Conservation (phyloP, 1,140 invertebrate species). For the Bombus waltoni region DNA sequence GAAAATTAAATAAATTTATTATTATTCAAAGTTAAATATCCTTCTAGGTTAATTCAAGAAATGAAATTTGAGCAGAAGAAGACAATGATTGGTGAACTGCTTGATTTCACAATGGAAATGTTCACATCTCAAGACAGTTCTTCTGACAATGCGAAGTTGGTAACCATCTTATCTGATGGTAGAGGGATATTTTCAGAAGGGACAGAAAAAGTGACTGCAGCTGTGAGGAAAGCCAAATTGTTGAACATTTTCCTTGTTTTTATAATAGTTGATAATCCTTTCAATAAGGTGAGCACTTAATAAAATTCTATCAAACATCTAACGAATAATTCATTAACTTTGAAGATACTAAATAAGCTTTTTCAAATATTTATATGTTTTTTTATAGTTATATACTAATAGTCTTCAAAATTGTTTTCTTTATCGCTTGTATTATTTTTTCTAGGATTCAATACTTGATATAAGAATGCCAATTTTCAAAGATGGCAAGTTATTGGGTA, state of each 20-base stretch:
- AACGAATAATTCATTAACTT: no score
- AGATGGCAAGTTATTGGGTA: constrained; percentile 84
- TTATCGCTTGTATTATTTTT: constrained; percentile 63
- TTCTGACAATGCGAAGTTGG: constrained; percentile 91
- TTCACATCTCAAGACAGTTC: constrained; percentile 84
- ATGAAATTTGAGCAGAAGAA: constrained; percentile 92
- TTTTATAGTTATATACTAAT: background rate
- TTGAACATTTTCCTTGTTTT: constrained; percentile 96
- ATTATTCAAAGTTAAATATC: background rate
- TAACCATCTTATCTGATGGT: constrained; percentile 97
- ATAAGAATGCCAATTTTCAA: constrained; percentile 91
- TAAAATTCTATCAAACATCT: background rate
- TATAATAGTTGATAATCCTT: constrained; percentile 96
- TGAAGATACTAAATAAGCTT: no score
- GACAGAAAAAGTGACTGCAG: constrained; percentile 88
- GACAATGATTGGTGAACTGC: constrained; percentile 90
- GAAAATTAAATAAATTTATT: background rate
- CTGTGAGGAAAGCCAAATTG: constrained; percentile 91
- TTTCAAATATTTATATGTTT: no score
- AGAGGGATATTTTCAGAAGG: constrained; percentile 96
- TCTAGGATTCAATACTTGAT: constrained; percentile 95
- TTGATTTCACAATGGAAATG: constrained; percentile 90
- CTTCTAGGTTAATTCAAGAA: constrained; percentile 86
- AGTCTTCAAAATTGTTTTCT: background rate
- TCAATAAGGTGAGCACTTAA: constrained; percentile 88